Evolutionary conservation across 2,888 invertebrate genomes (phyloP).

Genomic region (Diarsia rubi): DNA sequence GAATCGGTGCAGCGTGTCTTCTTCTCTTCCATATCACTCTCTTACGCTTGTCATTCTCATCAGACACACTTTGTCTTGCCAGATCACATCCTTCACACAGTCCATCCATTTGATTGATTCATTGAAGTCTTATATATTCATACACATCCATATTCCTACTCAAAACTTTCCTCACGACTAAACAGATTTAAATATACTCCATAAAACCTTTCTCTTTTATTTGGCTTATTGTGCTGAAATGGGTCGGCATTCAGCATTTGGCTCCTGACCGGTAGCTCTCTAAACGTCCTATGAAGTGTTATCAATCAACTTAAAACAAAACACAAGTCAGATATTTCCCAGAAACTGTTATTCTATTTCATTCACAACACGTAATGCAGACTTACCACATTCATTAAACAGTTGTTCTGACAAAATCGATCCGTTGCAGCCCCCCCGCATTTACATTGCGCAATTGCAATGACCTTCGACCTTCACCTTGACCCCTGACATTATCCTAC

Average conservation of each 20-base stretch:
- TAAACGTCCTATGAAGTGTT: not conserved
- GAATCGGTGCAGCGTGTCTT: too few relatives aligned
- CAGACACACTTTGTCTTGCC: too few relatives aligned
- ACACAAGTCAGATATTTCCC: not conserved
- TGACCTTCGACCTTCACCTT: constrained; percentile 78
- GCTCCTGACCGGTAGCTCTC: not conserved
- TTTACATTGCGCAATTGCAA: constrained; percentile 77
- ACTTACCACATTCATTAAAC: constrained; percentile 48
- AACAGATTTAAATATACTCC: not conserved
- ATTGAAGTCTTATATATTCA: too few relatives aligned
- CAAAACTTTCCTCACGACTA: not conserved
- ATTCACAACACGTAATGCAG: constrained; percentile 32
- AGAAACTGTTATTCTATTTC: not conserved
- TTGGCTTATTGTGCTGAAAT: not conserved
- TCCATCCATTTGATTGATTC: too few relatives aligned
- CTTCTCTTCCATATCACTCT: too few relatives aligned
- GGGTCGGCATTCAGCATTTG: not conserved
- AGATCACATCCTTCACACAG: too few relatives aligned
- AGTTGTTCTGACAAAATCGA: constrained; percentile 62
- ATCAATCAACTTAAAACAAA: not conserved
- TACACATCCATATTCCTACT: not conserved
- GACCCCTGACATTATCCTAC: constrained; percentile 65
- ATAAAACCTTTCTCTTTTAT: not conserved
- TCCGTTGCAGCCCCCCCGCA: constrained; percentile 53
- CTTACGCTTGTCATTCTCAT: too few relatives aligned